These are phyloP conservation scores for Xerus inauris DNA, from an alignment of 2,113 vertebrate genomes.

Conservation along the genomic window DNA sequence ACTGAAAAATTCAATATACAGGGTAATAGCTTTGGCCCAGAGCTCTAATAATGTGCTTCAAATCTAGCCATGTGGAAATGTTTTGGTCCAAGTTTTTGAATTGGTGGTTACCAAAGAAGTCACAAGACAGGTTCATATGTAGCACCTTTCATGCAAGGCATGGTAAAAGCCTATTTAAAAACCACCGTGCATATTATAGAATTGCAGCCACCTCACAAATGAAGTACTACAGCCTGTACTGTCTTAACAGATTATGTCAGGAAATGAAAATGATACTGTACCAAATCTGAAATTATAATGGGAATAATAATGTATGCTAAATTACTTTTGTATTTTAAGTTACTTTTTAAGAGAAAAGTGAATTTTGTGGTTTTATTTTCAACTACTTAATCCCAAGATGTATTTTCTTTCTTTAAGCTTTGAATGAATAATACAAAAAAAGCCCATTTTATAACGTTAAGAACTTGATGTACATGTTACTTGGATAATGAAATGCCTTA, in stretches of 20 bases:
- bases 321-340: constrained; percentile 76
- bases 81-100: constrained; percentile 63
- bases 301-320: constrained; percentile 61
- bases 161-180: constrained; percentile 66
- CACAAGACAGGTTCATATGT: constrained; percentile 65
- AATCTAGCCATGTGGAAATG: constrained; percentile 56
- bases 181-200: constrained; percentile 52
- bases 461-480: constrained; percentile 78
- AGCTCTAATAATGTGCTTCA: constrained; percentile 42
- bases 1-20: constrained; percentile 55
- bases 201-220: constrained; percentile 61
- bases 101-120: constrained; percentile 79
- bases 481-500: constrained; percentile 89
- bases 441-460: constrained; percentile 83
- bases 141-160: constrained; percentile 76
- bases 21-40: constrained; percentile 44
- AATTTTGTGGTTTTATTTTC: constrained; percentile 70
- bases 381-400: constrained; percentile 74
- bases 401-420: constrained; percentile 76
- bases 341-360: constrained; percentile 70
- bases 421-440: constrained; percentile 78
- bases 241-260: constrained; percentile 48
- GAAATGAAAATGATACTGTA: constrained; percentile 77
- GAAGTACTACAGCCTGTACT: constrained; percentile 50
- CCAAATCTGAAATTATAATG: constrained; percentile 67